Conservation (phyloP, 1,140 invertebrate species). For the Drosophila lini region DNA sequence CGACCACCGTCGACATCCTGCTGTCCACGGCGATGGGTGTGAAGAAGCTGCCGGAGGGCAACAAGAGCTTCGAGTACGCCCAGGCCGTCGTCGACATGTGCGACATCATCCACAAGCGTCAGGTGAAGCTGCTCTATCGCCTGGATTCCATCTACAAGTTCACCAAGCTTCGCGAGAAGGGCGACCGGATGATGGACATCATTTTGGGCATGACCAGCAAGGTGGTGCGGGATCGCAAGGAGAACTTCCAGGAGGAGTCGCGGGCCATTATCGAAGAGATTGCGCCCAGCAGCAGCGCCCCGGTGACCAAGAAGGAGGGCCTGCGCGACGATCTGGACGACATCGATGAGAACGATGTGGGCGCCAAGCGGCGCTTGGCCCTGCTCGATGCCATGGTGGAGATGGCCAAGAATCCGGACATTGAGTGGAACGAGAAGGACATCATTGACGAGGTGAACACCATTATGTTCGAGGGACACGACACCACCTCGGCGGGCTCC, state of each 20-base stretch:
- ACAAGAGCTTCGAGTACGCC: constrained; percentile 89
- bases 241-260: constrained; percentile 85
- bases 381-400: constrained; percentile 95
- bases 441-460: constrained; percentile 94
- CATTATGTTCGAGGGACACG: constrained; percentile 93
- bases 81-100: constrained; percentile 91
- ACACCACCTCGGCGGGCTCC: constrained; percentile 93
- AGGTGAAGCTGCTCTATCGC: constrained; percentile 87
- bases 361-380: constrained; percentile 90
- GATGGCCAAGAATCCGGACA: constrained; percentile 86
- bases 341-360: constrained; percentile 90
- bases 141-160: constrained; percentile 87
- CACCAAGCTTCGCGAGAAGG: constrained; percentile 86
- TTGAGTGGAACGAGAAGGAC: constrained; percentile 89
- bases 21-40: constrained; percentile 92
- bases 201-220: constrained; percentile 88
- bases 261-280: constrained; percentile 84
- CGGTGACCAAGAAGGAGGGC: constrained; percentile 77
- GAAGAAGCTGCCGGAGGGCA: constrained; percentile 87
- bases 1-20: constrained; percentile 94
- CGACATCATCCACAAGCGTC: constrained; percentile 89
- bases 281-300: neutral
- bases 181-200: constrained; percentile 86
- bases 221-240: constrained; percentile 87
- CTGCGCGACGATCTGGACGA: constrained; percentile 90